These are phyloP conservation scores for Ornithoptera alexandrae DNA, from an alignment of 2,888 invertebrate species.

Conservation along the genomic window DNA sequence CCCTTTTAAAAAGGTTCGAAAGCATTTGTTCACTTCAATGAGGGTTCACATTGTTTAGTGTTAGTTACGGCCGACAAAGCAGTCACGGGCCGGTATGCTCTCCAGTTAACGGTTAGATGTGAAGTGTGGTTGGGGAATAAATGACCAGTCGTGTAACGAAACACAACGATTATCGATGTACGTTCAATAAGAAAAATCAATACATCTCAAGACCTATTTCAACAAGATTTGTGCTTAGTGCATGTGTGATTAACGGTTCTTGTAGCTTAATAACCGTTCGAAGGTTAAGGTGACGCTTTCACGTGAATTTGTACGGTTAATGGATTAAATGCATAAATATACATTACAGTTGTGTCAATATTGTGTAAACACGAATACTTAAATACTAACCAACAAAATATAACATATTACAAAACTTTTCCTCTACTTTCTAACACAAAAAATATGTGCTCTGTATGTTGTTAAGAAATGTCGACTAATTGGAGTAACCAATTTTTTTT, in stretches of 20 bases:
- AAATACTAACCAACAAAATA: too few species aligned
- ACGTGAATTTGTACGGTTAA: conserved; percentile 3
- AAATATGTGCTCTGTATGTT: too few species aligned
- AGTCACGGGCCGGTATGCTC: conserved; percentile 52
- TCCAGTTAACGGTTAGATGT: conserved; percentile 56
- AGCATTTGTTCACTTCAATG: conserved; percentile 43
- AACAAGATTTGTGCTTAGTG: conserved; percentile 29
- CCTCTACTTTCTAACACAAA: too few species aligned
- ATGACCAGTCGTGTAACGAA: conserved; percentile 35
- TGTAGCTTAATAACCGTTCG: conserved; percentile 5
- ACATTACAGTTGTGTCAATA: too few species aligned
- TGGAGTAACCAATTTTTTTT: too few species aligned
- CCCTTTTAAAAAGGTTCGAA: conserved; percentile 43
- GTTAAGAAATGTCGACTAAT: too few species aligned
- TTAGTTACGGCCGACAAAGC: conserved; percentile 43
- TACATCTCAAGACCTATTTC: conserved; percentile 34
- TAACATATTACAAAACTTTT: too few species aligned
- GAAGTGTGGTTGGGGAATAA: conserved; percentile 41
- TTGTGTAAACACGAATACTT: too few species aligned
- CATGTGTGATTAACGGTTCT: conserved; percentile 19
- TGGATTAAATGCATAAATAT: too few species aligned
- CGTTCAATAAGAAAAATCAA: conserved; percentile 60
- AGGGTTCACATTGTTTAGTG: conserved; percentile 45
- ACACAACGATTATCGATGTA: conserved; percentile 51
- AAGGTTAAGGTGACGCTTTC: conserved; percentile 7